A percentile compares a stretch with the other conserved stretches of the same genome.
These are phyloP conservation scores for Pemphigus obesinymphae DNA, from an alignment of 1,140 invertebrate species.

Conservation along the genomic window DNA sequence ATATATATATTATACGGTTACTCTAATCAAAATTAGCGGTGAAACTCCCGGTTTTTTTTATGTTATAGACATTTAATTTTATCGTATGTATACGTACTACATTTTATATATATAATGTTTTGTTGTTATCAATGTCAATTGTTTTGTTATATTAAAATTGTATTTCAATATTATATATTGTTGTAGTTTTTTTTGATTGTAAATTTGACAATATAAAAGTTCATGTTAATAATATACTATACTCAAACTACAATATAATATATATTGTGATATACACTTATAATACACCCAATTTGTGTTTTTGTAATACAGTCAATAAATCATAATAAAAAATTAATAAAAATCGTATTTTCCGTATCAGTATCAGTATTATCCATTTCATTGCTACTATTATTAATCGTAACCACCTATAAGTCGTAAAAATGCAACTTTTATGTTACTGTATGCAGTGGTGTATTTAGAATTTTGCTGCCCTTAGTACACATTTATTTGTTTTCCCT, in stretches of 20 bases:
- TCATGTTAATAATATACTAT: no score
- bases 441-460: no score
- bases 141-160: conserved; percentile 30
- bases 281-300: not conserved
- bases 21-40: conserved; percentile 36
- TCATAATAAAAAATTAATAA: not conserved
- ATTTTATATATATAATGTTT: not conserved
- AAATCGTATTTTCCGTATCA: not conserved
- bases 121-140: conserved; percentile 24
- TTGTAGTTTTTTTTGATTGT: conserved; percentile 5
- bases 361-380: not conserved
- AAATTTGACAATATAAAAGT: not conserved
- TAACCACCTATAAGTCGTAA: no score
- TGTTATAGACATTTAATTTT: conserved; percentile 13
- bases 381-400: not conserved
- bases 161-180: not conserved
- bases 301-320: not conserved
- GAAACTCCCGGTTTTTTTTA: conserved; percentile 20
- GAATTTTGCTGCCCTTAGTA: no score
- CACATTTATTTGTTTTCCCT: no score
- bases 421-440: conserved; percentile 7
- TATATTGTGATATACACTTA: not conserved
- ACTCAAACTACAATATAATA: not conserved
- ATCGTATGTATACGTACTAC: not conserved
- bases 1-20: not conserved